A percentile compares a stretch with the other conserved stretches of the same genome.
Evolutionary conservation across 2,113 vertebrate species (phyloP).

Genomic region (Plecotus auritus): DNA sequence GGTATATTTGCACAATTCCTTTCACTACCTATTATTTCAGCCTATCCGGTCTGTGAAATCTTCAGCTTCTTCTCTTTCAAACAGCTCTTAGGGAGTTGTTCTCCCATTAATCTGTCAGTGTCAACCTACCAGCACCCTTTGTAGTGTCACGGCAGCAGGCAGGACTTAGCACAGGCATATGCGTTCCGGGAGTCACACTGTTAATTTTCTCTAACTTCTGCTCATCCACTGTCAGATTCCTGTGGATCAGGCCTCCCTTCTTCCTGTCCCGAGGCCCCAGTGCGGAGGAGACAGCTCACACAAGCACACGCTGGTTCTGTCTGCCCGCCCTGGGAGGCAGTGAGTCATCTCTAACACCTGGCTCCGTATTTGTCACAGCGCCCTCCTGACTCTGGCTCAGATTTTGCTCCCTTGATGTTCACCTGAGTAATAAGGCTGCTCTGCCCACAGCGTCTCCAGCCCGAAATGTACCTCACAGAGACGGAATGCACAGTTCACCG

Average conservation of each 20-base stretch:
- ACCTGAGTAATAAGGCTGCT: conserved; percentile 2
- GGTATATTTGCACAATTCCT: conserved; percentile 6
- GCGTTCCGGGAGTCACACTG: conserved; percentile 11
- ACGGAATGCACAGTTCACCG: not conserved
- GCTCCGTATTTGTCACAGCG: not conserved
- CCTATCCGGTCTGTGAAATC: not conserved
- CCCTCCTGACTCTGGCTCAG: not conserved
- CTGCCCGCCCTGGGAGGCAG: conserved; percentile 21
- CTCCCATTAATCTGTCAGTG: conserved; percentile 48
- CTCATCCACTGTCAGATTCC: not conserved
- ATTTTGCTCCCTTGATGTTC: conserved; percentile 12
- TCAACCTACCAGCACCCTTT: conserved; percentile 26
- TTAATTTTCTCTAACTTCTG: conserved; percentile 20
- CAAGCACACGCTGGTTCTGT: not conserved
- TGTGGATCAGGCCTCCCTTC: not conserved
- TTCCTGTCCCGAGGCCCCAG: not conserved
- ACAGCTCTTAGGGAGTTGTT: not conserved
- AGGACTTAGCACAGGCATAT: not conserved
- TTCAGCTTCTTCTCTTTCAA: conserved; percentile 52
- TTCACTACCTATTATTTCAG: not conserved
- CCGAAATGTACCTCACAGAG: not conserved
- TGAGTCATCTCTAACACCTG: conserved; percentile 63
- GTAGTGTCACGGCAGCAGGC: not conserved
- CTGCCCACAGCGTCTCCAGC: not conserved
- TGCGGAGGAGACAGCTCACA: not conserved